phyloP scores from a whole-genome alignment of 2,797 vertebrate species.

The Coregonus sp. region DNA sequence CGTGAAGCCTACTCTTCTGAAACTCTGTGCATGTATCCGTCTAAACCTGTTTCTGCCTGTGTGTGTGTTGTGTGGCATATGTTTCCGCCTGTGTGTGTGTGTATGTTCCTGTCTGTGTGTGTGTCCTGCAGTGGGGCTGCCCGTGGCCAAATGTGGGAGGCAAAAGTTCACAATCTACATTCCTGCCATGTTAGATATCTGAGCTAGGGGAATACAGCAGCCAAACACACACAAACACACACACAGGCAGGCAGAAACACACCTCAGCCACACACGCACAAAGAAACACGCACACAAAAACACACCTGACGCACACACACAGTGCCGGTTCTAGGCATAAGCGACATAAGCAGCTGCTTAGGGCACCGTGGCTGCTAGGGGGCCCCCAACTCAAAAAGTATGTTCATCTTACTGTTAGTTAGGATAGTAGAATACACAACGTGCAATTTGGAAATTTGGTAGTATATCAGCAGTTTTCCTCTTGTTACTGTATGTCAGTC shows the following conservation, averaged over 20 bases:
- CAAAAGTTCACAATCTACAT: conserved; percentile 64
- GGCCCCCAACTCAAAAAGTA: no score
- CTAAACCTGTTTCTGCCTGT: not conserved
- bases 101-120: not conserved
- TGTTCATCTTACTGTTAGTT: no score
- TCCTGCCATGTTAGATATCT: conserved; percentile 64
- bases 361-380: no score
- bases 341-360: no score
- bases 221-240: not conserved
- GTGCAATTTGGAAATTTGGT: no score
- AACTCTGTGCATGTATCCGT: not conserved
- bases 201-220: conserved; percentile 50
- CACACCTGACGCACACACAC: not conserved
- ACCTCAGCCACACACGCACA: not conserved
- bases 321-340: no score
- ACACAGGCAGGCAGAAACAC: not conserved
- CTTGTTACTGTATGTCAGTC: no score
- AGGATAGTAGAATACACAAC: no score
- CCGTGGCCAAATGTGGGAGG: conserved; percentile 58
- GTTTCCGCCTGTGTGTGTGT: not conserved
- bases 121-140: conserved; percentile 45
- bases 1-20: not conserved
- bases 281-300: not conserved
- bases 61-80: no score
- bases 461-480: no score